Base-by-base conservation (phyloP, 2,113 vertebrate genomes). In the Phoxinus phoxinus region DNA sequence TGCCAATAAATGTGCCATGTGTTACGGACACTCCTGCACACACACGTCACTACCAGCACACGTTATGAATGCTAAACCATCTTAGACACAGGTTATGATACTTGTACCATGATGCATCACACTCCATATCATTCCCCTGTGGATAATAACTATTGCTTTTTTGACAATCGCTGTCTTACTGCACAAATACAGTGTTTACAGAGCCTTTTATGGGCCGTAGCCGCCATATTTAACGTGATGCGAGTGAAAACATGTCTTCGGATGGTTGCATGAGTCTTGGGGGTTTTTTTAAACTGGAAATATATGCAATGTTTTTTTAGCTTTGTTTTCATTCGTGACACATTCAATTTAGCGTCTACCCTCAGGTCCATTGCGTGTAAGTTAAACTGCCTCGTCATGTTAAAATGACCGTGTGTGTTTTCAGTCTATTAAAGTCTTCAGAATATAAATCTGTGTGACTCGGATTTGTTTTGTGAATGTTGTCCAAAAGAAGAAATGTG, bases 111-210 rank as follows among this genome's bases (percentile, higher is more conserved):
- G 69, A 72, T 72, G 69, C 69, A 72, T 72, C 41, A 0, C 71
- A 73, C 71, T 73, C 21, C 23, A 11, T 72, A 12, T 23, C 11
- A 2, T 15, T 48, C 46, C 46, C 46, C 4, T 53, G 3, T 37
- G 12, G 67, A 71, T 17, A 25, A 53, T 74, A 65, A 56, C 17
- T 11, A 11, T 65, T 81, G 69, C 35, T 25, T 67, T 69, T 46
- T 46, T 69, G 76, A 84, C 83, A 74, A 74, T 71, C 81, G 59
- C 48, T 74, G 41, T 27, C 25, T 48, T 78, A 1, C 15, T 35
- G 48, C 63, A 83, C 27, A 58, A 69, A 78, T 58, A 23, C 75
- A 58, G 74, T 73, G 71, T 73, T 73, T 73, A 73, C 71, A 44
- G 71, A 23, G 23, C 23, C 23, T 46, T 15, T 25, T 41, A n/a